Evolutionary conservation across 2,797 vertebrate species (phyloP).

Genomic region (Trichosurus vulpecula): DNA sequence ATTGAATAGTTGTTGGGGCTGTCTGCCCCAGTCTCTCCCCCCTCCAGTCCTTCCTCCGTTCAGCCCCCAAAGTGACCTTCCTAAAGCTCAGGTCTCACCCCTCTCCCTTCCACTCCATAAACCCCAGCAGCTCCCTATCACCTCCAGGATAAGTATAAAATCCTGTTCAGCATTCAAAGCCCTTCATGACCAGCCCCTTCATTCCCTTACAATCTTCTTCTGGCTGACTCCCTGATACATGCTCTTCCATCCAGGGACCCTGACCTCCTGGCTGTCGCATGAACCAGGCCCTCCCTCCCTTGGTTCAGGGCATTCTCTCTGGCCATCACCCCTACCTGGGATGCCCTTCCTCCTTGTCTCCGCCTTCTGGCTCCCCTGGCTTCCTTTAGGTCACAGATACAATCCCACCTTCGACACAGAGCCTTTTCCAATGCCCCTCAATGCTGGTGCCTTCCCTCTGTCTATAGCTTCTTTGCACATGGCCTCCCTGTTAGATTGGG

Average conservation of each 20-base stretch:
- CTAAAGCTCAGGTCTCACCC: background rate
- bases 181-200: background rate
- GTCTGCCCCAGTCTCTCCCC: background rate
- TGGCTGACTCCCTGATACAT: background rate
- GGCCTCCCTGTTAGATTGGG: background rate
- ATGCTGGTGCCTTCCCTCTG: background rate
- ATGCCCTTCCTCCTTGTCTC: background rate
- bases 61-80: background rate
- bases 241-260: background rate
- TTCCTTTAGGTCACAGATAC: too few relatives aligned
- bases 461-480: background rate
- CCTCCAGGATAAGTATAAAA: background rate
- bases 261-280: background rate
- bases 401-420: too few relatives aligned
- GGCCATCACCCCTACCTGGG: too few relatives aligned
- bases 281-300: too few relatives aligned
- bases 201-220: background rate
- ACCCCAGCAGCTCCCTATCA: background rate
- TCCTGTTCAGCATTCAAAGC: background rate
- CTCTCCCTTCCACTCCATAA: background rate
- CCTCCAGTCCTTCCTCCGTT: background rate
- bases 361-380: background rate
- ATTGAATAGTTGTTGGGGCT: background rate
- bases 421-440: background rate
- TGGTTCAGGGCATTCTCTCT: too few relatives aligned